Evolutionary conservation across 2,113 vertebrate species (phyloP).

Genomic region (Rattus norvegicus): GRCr8 NC_086026.1:18085501-18086000

Average conservation of each 20-base stretch:
- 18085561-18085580: too few species aligned
- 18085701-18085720: background rate
- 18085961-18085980: background rate
- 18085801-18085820: background rate
- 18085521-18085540: background rate
- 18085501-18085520: background rate
- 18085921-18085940: background rate
- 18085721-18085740: background rate
- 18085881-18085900: background rate
- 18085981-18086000: accelerated
- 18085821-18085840: background rate
- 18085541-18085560: background rate
- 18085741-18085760: background rate
- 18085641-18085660: background rate
- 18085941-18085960: background rate
- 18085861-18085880: background rate
- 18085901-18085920: background rate
- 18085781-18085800: background rate
- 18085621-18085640: background rate
- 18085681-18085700: background rate
- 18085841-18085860: background rate
- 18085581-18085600: background rate
- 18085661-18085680: background rate
- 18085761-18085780: background rate
- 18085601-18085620: background rate